These are phyloP conservation scores for Dicentrarchus labrax DNA, from an alignment of 2,113 vertebrate species.

Conservation along the genomic window DNA sequence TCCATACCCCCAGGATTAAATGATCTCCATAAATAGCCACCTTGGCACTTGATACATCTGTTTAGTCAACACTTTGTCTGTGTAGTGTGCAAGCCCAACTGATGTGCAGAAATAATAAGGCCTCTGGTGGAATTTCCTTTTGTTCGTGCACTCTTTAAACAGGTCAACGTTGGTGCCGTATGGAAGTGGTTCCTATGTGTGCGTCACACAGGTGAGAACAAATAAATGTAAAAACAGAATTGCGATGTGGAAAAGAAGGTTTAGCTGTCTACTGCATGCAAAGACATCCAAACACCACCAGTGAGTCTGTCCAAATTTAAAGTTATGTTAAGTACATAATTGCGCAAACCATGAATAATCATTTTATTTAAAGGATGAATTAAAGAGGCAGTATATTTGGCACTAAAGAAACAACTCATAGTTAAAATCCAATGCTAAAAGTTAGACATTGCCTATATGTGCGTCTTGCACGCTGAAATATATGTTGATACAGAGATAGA, in stretches of 20 bases:
- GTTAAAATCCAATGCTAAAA: not conserved
- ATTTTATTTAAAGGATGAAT: not conserved
- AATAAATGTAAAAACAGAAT: not conserved
- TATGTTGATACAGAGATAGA: not conserved
- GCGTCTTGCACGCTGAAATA: not conserved
- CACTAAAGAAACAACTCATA: not conserved
- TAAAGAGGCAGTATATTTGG: not conserved
- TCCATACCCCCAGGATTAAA: slow-evolving; percentile 22
- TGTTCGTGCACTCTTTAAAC: not conserved
- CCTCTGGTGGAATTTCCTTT: slow-evolving; percentile 18
- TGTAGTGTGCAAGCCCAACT: not conserved
- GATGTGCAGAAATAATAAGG: slow-evolving; percentile 9
- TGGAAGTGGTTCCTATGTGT: not conserved
- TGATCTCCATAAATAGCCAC: slow-evolving; percentile 20
- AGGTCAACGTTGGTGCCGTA: not conserved
- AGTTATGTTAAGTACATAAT: not conserved
- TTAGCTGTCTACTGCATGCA: not conserved
- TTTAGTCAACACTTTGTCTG: slow-evolving; percentile 37
- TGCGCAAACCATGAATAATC: not conserved
- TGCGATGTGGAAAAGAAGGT: not conserved
- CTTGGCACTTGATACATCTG: slow-evolving; percentile 12
- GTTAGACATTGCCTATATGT: too few species aligned
- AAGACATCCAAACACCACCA: not conserved
- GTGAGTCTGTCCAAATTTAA: not conserved
- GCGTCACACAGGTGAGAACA: not conserved